These are phyloP conservation scores for Liparis tanakae DNA, from an alignment of 2,797 vertebrate genomes.

Conservation along the genomic window DNA sequence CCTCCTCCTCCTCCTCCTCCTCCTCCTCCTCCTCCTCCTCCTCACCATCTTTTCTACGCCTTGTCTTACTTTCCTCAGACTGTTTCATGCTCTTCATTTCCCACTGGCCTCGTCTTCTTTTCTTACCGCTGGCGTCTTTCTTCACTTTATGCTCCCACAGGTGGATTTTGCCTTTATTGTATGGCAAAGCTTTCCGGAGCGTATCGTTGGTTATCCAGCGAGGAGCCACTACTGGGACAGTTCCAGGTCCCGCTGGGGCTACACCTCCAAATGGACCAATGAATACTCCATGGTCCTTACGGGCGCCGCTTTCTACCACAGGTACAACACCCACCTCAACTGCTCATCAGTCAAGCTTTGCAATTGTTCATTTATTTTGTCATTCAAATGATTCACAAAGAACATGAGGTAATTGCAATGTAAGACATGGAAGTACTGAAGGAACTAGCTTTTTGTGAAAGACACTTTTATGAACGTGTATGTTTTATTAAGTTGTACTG, in stretches of 20 bases:
- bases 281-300: conserved; percentile 88
- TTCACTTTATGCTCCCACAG: conserved; percentile 68
- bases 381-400: neutral
- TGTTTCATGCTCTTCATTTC: neutral
- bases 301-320: conserved; percentile 87
- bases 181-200: conserved; percentile 92
- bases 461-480: neutral
- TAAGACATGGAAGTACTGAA: no score
- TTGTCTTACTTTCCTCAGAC: neutral
- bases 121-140: neutral
- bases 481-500: neutral
- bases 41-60: neutral
- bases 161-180: conserved; percentile 93
- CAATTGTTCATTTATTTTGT: no score
- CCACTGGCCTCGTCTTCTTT: neutral
- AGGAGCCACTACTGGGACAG: conserved; percentile 92
- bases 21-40: no score
- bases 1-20: neutral
- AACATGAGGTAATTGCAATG: neutral
- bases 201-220: conserved; percentile 89
- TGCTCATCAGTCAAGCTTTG: neutral
- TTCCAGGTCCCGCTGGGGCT: conserved; percentile 85
- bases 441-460: neutral
- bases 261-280: conserved; percentile 88
- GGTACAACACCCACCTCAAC: conserved; percentile 51